A percentile compares a stretch with the other conserved stretches of the same genome.
Conservation (phyloP, 1,140 invertebrate genomes). For the Cryptotermes secundus region DNA sequence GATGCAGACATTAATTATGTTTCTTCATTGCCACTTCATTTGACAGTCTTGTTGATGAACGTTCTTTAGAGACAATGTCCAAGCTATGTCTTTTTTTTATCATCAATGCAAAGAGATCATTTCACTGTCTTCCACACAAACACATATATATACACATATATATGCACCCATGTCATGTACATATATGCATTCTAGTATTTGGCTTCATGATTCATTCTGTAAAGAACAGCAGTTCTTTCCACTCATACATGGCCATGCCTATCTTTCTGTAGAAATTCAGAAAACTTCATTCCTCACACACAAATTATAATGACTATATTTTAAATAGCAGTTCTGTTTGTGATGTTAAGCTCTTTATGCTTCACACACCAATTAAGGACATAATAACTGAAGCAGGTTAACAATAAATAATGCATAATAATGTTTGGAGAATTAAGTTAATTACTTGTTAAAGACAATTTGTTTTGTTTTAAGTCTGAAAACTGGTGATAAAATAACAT, state of each 20-base stretch:
- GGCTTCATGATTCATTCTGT: neutral
- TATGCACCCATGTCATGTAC: neutral
- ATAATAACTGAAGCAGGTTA: too few species aligned
- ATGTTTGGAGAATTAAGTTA: too few species aligned
- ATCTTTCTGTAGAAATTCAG: neutral
- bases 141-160: neutral
- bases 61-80: neutral
- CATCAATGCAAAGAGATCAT: neutral
- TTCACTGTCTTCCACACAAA: neutral
- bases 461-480: too few species aligned
- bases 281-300: neutral
- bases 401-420: too few species aligned
- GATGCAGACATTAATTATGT: too few species aligned
- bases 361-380: too few species aligned
- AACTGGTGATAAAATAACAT: too few species aligned
- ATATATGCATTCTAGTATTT: conserved; percentile 2
- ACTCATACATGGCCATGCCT: neutral
- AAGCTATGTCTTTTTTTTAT: neutral
- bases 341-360: too few species aligned
- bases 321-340: too few species aligned
- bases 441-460: too few species aligned
- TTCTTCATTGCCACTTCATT: too few species aligned
- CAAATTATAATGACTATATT: too few species aligned
- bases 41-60: neutral
- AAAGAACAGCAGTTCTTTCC: neutral